These are phyloP conservation scores for Drepana falcataria DNA, from an alignment of 2,888 invertebrate genomes.

Conservation along the genomic window DNA sequence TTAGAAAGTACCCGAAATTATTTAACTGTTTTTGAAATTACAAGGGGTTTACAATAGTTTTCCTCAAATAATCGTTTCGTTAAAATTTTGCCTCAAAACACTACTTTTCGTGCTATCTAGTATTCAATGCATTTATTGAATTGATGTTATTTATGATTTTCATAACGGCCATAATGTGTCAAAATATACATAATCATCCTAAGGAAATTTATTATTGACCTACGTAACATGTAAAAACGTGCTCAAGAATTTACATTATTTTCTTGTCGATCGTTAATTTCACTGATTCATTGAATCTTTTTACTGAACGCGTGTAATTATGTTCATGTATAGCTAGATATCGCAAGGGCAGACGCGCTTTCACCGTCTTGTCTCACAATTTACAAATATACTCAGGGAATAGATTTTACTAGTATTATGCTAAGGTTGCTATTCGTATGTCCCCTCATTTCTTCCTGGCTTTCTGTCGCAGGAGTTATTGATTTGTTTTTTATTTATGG, in stretches of 20 bases:
- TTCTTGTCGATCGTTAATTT: constrained; percentile 37
- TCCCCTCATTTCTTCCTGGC: constrained; percentile 52
- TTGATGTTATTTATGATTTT: too few species aligned
- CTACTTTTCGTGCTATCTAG: too few species aligned
- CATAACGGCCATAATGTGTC: too few species aligned
- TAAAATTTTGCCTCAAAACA: too few species aligned
- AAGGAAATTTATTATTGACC: too few species aligned
- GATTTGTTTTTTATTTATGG: constrained; percentile 47
- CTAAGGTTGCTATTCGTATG: constrained; percentile 50
- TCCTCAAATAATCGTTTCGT: too few species aligned
- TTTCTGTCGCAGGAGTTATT: constrained; percentile 52
- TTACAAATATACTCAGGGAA: constrained; percentile 34
- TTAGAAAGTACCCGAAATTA: too few species aligned
- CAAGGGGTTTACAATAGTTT: too few species aligned
- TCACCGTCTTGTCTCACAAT: constrained; percentile 58
- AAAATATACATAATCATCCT: too few species aligned
- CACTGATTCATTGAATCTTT: constrained; percentile 54
- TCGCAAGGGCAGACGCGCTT: constrained; percentile 72
- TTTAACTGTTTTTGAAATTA: too few species aligned
- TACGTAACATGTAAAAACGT: too few species aligned
- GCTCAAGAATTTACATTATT: constrained; percentile 15
- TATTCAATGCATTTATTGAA: too few species aligned
- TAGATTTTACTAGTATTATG: constrained; percentile 31
- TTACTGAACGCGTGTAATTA: constrained; percentile 60
- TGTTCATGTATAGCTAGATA: constrained; percentile 62